Conservation (phyloP, 2,113 vertebrate species). For the Pomatostomus ruficeps region DNA sequence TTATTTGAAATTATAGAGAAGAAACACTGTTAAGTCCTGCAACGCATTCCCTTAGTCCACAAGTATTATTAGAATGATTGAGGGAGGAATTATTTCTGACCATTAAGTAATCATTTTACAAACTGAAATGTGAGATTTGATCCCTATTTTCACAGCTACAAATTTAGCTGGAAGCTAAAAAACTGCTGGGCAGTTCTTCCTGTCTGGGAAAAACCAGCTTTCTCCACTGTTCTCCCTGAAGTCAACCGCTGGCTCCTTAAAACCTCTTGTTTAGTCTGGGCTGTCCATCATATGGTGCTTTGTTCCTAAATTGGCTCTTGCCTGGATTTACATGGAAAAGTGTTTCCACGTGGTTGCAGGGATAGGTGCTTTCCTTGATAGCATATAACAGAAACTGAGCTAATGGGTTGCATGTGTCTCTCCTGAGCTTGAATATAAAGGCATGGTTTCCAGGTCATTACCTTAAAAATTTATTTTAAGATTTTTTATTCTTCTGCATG, state of each 20-base stretch:
- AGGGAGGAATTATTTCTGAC: not conserved
- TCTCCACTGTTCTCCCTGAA: not conserved
- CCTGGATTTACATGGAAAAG: not conserved
- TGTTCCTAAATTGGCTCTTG: not conserved
- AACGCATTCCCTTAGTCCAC: not conserved
- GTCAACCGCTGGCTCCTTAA: not conserved
- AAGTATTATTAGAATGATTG: not conserved
- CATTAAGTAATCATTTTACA: not conserved
- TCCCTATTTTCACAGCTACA: not conserved
- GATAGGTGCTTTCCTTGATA: not conserved
- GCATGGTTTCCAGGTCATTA: not conserved
- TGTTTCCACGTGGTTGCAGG: not conserved
- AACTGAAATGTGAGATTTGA: not conserved
- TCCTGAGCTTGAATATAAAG: not conserved
- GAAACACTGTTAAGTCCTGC: not conserved
- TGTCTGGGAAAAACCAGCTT: not conserved
- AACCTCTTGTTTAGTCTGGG: not conserved
- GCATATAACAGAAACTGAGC: not conserved
- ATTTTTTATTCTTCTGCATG: not conserved
- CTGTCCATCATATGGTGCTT: not conserved
- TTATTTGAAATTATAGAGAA: not conserved
- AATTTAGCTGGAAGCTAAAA: not conserved
- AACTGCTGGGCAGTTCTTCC: not conserved
- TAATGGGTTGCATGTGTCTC: not conserved
- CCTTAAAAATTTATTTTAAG: not conserved